phyloP scores from a whole-genome alignment of 1,140 invertebrate genomes.

The Trichoplusia ni region DNA sequence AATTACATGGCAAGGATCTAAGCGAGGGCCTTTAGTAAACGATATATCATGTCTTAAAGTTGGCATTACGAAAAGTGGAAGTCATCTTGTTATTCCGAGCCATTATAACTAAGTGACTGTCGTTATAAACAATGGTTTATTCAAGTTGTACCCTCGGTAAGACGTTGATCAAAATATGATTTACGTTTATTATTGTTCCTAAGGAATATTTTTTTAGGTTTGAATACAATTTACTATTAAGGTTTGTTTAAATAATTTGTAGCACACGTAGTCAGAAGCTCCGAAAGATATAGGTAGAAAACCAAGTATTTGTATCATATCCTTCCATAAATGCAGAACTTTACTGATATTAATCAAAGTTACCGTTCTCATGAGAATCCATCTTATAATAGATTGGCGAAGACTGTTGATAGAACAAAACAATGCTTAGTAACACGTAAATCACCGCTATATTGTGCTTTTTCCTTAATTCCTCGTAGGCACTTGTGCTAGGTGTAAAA shows the following conservation, averaged over 20 bases:
- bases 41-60: constrained; percentile 33
- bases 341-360: neutral
- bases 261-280: too few species aligned
- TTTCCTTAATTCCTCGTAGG: neutral
- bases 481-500: neutral
- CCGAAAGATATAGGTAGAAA: too few species aligned
- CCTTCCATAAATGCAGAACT: too few species aligned
- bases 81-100: constrained; percentile 39
- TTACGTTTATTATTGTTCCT: neutral
- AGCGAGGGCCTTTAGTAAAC: constrained; percentile 31
- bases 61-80: constrained; percentile 45
- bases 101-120: constrained; percentile 24
- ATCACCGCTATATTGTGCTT: constrained; percentile 13
- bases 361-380: neutral
- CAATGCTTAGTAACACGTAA: constrained; percentile 19
- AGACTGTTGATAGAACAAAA: constrained; percentile 4
- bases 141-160: neutral
- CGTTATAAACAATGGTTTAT: constrained; percentile 17
- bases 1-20: constrained; percentile 46
- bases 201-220: too few species aligned
- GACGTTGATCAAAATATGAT: neutral
- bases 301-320: too few species aligned
- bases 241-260: too few species aligned
- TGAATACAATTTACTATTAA: too few species aligned
- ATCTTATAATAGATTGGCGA: neutral